phyloP scores from a whole-genome alignment of 2,113 vertebrate species.

The Bettongia penicillata region DNA sequence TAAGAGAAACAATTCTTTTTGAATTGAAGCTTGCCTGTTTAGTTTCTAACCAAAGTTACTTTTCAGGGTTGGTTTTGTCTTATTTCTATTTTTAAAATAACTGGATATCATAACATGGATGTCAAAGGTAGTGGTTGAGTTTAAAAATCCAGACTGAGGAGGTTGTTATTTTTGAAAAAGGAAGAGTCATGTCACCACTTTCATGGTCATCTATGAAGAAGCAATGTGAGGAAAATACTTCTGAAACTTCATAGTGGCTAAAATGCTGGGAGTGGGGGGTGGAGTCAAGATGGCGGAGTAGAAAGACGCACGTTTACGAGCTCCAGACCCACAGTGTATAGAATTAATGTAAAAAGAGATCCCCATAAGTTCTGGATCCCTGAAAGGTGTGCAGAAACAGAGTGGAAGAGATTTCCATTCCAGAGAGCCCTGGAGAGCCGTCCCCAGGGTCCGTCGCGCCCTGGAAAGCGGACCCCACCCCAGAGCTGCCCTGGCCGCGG shows the following conservation, averaged over 20 bases:
- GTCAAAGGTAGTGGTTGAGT: not conserved
- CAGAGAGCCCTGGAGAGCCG: no score
- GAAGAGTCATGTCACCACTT: not conserved
- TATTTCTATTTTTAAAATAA: not conserved
- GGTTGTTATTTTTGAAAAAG: not conserved
- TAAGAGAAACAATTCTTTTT: constrained; percentile 7
- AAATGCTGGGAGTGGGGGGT: not conserved
- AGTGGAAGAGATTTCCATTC: no score
- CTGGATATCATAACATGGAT: not conserved
- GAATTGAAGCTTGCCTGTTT: not conserved
- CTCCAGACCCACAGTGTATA: no score
- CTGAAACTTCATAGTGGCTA: not conserved
- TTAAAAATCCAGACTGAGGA: not conserved
- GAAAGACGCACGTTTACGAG: no score
- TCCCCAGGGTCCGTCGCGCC: no score
- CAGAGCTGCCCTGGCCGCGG: no score
- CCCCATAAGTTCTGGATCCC: no score
- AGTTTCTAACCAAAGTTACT: constrained; percentile 25
- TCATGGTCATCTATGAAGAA: constrained; percentile 10
- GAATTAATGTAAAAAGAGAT: no score
- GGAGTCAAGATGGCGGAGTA: no score
- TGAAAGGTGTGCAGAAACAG: no score
- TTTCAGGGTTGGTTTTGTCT: not conserved
- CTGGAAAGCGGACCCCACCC: no score
- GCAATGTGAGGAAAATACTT: not conserved